These are phyloP conservation scores for Chionis minor DNA, from an alignment of 2,113 vertebrate genomes.

Conservation along the genomic window DNA sequence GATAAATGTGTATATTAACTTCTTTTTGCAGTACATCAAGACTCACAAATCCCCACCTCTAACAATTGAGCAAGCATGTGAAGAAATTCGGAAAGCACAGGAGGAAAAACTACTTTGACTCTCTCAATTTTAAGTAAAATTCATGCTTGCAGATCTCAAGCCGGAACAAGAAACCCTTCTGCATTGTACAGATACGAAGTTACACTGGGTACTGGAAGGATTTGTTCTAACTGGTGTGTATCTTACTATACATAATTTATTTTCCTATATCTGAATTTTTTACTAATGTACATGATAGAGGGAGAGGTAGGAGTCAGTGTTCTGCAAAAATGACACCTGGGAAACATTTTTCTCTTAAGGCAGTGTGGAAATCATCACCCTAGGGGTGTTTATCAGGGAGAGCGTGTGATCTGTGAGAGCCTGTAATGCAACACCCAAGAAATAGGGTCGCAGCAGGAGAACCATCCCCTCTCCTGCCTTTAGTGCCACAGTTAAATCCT, in stretches of 20 bases:
- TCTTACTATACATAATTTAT: background rate
- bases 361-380: fast-evolving
- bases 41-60: conserved; percentile 72
- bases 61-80: conserved; percentile 69
- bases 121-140: background rate
- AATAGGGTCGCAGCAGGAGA: fast-evolving
- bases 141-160: background rate
- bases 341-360: background rate
- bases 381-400: fast-evolving
- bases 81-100: conserved; percentile 71
- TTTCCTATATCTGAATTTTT: background rate
- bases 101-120: conserved; percentile 19
- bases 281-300: background rate
- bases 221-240: background rate
- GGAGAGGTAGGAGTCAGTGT: background rate
- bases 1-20: background rate
- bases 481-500: background rate
- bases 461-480: background rate
- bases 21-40: conserved; percentile 77
- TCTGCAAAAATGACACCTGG: background rate
- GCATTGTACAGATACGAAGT: background rate
- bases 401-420: background rate
- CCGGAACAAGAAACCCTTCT: background rate
- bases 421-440: background rate
- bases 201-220: background rate